Evolutionary conservation across 1,140 invertebrate species (phyloP).

Genomic region (Galleria mellonella): DNA sequence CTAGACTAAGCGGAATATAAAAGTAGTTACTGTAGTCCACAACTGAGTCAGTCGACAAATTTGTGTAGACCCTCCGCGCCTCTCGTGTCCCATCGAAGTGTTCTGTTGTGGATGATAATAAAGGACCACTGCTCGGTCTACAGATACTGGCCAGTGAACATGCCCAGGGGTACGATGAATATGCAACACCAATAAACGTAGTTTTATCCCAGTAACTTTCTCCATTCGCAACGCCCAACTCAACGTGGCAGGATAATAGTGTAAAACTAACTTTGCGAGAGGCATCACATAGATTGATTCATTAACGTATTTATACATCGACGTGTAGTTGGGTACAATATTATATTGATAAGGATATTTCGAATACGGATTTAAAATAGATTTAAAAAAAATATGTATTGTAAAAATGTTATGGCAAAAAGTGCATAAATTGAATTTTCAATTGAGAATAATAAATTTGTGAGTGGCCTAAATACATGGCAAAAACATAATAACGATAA

Average conservation of each 20-base stretch:
- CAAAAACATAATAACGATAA: too few relatives aligned
- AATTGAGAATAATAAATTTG: too few relatives aligned
- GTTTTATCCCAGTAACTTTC: conserved; percentile 60
- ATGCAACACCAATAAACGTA: conserved; percentile 62
- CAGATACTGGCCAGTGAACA: conserved; percentile 11
- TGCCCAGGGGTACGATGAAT: conserved; percentile 43
- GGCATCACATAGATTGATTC: conserved; percentile 24
- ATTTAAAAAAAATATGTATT: too few relatives aligned
- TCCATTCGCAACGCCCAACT: conserved; percentile 11
- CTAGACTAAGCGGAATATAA: conserved; percentile 31
- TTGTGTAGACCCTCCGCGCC: conserved; percentile 6
- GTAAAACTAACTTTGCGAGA: conserved; percentile 19
- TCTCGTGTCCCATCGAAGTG: background rate
- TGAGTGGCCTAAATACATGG: too few relatives aligned
- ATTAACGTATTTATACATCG: conserved; percentile 13
- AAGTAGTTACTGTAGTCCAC: conserved; percentile 22
- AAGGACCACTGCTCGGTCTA: conserved; percentile 11
- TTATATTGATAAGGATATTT: too few relatives aligned
- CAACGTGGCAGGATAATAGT: conserved; percentile 17
- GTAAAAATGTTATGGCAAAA: too few relatives aligned
- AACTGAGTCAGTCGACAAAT: conserved; percentile 8
- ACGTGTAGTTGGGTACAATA: background rate
- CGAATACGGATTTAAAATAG: too few relatives aligned
- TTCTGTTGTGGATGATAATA: conserved; percentile 1
- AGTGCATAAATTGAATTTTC: too few relatives aligned